phyloP scores from a whole-genome alignment of 1,140 invertebrate genomes.

The Leguminivora glycinivorella region DNA sequence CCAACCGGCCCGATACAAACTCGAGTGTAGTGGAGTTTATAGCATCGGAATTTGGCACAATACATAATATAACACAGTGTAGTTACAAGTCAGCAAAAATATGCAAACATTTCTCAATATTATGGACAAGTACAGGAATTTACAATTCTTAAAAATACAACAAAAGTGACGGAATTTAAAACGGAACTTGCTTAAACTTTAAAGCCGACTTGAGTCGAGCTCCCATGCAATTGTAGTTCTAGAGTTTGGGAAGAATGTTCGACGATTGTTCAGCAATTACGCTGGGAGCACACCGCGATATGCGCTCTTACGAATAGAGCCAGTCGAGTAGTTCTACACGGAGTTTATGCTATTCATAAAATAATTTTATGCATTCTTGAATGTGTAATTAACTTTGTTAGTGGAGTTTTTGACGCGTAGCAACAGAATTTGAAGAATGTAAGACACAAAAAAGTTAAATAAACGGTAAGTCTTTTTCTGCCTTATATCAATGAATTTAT shows the following conservation, averaged over 20 bases:
- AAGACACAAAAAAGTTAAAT: too few relatives aligned
- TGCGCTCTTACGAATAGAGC: background rate
- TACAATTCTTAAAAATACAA: background rate
- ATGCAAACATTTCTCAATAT: background rate
- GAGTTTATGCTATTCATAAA: too few relatives aligned
- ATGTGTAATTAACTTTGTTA: too few relatives aligned
- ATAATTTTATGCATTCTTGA: background rate
- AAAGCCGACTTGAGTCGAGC: slow-evolving; percentile 22
- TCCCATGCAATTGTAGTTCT: slow-evolving; percentile 24
- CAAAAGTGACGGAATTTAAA: slow-evolving; percentile 13
- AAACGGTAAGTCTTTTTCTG: too few relatives aligned
- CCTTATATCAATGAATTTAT: too few relatives aligned
- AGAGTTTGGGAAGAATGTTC: slow-evolving; percentile 25
- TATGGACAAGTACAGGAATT: slow-evolving; percentile 7
- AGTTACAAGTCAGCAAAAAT: background rate
- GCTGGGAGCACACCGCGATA: slow-evolving; percentile 10
- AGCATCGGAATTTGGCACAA: too few relatives aligned
- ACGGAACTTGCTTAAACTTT: slow-evolving; percentile 10
- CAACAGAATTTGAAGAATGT: too few relatives aligned
- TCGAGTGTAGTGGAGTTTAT: too few relatives aligned
- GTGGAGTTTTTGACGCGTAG: too few relatives aligned
- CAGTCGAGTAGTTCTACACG: background rate
- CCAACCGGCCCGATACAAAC: too few relatives aligned
- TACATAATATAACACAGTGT: too few relatives aligned
- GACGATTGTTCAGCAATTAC: slow-evolving; percentile 27